Conservation (phyloP, 2,888 invertebrate species). For the Neria commutata region DNA sequence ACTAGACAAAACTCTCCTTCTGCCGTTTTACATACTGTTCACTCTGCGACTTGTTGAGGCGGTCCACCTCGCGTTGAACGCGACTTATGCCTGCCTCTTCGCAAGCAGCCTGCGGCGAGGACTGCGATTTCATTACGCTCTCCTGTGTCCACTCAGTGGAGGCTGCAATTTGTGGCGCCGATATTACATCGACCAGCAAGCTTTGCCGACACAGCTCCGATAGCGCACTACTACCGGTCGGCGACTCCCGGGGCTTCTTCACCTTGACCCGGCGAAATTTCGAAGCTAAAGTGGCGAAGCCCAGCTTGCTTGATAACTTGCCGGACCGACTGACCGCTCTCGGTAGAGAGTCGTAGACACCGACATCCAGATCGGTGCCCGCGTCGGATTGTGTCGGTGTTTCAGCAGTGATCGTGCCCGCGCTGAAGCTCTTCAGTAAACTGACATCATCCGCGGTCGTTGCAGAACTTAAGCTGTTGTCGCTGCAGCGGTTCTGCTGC, state of each 20-base stretch:
- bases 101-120: slow-evolving; percentile 51
- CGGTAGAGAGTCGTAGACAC: slow-evolving; percentile 66
- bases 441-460: slow-evolving; percentile 61
- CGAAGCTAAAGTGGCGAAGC: slow-evolving; percentile 67
- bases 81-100: slow-evolving; percentile 21
- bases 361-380: slow-evolving; percentile 53
- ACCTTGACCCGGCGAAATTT: slow-evolving; percentile 67
- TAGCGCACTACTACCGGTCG: slow-evolving; percentile 65
- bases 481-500: slow-evolving; percentile 62
- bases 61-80: slow-evolving; percentile 31
- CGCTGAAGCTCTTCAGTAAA: slow-evolving; percentile 76
- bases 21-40: slow-evolving; percentile 54
- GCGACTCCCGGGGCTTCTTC: slow-evolving; percentile 43
- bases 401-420: slow-evolving; percentile 71
- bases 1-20: slow-evolving; percentile 58
- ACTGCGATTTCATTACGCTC: slow-evolving; percentile 54
- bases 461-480: slow-evolving; percentile 71
- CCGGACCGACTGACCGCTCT: slow-evolving; percentile 57
- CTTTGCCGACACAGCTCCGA: slow-evolving; percentile 78
- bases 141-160: background rate
- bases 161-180: slow-evolving; percentile 38
- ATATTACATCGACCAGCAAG: slow-evolving; percentile 69
- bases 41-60: slow-evolving; percentile 57
- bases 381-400: slow-evolving; percentile 31
- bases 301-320: slow-evolving; percentile 60